Evolutionary conservation across 2,888 invertebrate genomes (phyloP), one percentile per base, ranked within the genome.

Genomic region (Eutolmus rufibarbis): DNA sequence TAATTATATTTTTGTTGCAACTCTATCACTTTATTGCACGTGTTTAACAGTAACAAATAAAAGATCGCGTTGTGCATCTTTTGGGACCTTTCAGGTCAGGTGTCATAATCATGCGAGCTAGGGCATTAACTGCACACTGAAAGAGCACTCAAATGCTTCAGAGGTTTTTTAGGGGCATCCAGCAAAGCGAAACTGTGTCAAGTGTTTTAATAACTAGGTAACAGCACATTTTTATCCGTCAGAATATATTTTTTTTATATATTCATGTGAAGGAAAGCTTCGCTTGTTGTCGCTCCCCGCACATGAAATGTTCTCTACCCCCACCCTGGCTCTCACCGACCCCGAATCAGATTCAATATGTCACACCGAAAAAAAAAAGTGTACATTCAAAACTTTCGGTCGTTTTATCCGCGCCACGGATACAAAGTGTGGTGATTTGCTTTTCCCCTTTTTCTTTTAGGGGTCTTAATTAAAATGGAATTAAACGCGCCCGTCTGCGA

Each of bases 181-280:
- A 74, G 28, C 66, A 19, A 74, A 74, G 23, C 28, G 76, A 79
- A 86, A 76, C 79, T 86, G 40, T 81, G 87, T 86, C 86, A 87
- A 86, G 86, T 81, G 81, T 78, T 86, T 86, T 87, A 74, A 74
- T 43, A 87, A 87, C 74, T 87, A 87, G 86, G 81, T 79, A 74
- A 79, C 74, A 86, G 37, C 57, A 86, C 81, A 87, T 86, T 86
- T 56, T 31, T 74, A 51, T 74, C 74, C 74, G 31, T 28, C 31
- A 40, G 37, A 66, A 81, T 46, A 46, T 46, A 5, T 46, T 0
- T 46, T 14, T 46, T 82, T 51, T 37, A 43, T 23, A 78, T 77
- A 19, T 46, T 51, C 31, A 46, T 85, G 57, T 74, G 74, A 46
- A 31, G 76, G 46, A 86, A 56, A 77, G 85, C 74, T 85, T 51